A percentile compares a stretch with the other conserved stretches of the same genome.
phyloP scores from a whole-genome alignment of 1,140 invertebrate species.

The Hycleus cichorii region DNA sequence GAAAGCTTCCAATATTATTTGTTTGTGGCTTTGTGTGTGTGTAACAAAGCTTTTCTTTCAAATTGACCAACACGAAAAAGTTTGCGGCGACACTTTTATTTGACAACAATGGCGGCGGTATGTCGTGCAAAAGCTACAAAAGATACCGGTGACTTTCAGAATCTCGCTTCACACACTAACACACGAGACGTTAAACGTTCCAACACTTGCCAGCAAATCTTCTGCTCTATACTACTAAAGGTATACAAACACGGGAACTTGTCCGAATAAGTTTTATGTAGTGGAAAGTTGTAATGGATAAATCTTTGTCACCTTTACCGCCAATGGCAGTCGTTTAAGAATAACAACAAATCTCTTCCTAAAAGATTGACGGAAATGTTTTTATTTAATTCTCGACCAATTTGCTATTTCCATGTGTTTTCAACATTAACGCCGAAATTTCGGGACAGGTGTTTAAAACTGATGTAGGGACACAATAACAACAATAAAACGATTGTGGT shows the following conservation, averaged over 20 bases:
- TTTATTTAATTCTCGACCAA: too few species aligned
- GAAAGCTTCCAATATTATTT: too few species aligned
- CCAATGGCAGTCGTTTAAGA: too few species aligned
- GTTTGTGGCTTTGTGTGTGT: too few species aligned
- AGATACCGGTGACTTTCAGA: slow-evolving; percentile 10
- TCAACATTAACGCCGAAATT: background rate
- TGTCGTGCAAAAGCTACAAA: slow-evolving; percentile 6
- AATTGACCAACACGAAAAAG: too few species aligned
- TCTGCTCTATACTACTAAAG: too few species aligned
- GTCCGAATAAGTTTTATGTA: slow-evolving; percentile 12
- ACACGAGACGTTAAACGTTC: slow-evolving; percentile 10
- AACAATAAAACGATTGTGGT: too few species aligned
- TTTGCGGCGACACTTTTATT: slow-evolving; percentile 3
- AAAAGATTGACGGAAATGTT: too few species aligned
- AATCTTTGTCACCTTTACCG: slow-evolving; percentile 9
- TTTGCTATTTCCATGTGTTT: too few species aligned
- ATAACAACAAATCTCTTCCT: too few species aligned
- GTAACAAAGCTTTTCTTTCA: too few species aligned
- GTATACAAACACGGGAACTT: slow-evolving; percentile 1
- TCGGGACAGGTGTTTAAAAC: slow-evolving; percentile 5
- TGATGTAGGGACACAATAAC: too few species aligned
- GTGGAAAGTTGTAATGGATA: slow-evolving; percentile 16
- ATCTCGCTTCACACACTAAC: background rate
- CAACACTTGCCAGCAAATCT: slow-evolving; percentile 3
- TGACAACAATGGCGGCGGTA: slow-evolving; percentile 3